phyloP scores from a whole-genome alignment of 2,797 vertebrate species.

The Crax fasciolata region DNA sequence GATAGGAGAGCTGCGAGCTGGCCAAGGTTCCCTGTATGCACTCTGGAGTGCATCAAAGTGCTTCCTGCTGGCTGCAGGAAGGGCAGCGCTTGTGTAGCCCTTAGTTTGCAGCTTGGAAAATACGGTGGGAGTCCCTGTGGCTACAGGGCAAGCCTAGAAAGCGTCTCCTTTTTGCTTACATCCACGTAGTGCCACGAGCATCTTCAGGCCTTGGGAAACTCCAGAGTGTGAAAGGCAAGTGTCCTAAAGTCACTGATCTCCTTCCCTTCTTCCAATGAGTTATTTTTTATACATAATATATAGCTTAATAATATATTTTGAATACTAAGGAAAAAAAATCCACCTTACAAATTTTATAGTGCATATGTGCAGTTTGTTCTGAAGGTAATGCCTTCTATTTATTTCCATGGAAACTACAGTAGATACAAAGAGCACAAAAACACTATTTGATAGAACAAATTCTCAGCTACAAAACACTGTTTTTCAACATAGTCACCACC shows the following conservation, averaged over 20 bases:
- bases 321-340: neutral
- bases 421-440: neutral
- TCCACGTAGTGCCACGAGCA: neutral
- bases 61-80: neutral
- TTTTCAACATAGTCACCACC: neutral
- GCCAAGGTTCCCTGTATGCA: neutral
- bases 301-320: neutral
- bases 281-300: neutral
- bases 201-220: neutral
- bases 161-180: neutral
- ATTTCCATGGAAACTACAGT: neutral
- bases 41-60: neutral
- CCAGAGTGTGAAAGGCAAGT: neutral
- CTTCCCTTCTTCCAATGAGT: neutral
- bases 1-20: neutral
- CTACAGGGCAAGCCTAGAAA: neutral
- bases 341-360: neutral
- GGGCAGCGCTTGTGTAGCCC: neutral
- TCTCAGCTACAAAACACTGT: neutral
- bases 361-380: neutral
- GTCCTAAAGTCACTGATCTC: neutral
- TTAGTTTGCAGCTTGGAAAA: neutral
- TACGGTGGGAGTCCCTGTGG: neutral
- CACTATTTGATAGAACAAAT: neutral
- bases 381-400: too few relatives aligned